Conservation (phyloP, 2,113 vertebrate species). For the Copsychus sechellarum region DNA sequence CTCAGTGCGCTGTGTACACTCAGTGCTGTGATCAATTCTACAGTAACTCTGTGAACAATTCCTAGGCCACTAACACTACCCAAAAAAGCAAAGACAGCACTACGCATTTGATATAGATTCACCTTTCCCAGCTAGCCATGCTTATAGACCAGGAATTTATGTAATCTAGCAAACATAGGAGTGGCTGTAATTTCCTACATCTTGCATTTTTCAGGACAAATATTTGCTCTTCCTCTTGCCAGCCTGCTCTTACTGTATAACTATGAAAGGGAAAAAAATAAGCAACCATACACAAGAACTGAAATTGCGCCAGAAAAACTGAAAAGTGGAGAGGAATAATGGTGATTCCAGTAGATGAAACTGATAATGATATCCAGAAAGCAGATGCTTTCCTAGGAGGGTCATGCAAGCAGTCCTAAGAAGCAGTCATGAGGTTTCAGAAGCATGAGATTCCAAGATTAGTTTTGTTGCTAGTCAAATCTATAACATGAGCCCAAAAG, state of each 20-base stretch:
- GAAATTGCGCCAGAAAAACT: not conserved
- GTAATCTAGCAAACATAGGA: conserved; percentile 2
- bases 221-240: conserved; percentile 37
- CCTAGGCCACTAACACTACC: not conserved
- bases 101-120: conserved; percentile 7
- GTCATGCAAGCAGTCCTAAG: not conserved
- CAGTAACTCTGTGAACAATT: not conserved
- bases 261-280: conserved; percentile 36
- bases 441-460: not conserved
- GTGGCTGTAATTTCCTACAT: conserved; percentile 33
- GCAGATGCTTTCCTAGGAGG: not conserved
- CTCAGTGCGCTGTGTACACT: not conserved
- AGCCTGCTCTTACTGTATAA: conserved; percentile 34
- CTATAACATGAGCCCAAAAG: not conserved
- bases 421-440: not conserved
- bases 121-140: conserved; percentile 43
- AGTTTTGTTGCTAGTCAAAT: not conserved
- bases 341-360: not conserved
- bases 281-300: conserved; percentile 31
- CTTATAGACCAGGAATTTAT: conserved; percentile 46
- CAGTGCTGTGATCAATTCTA: not conserved
- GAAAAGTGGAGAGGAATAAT: not conserved
- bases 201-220: conserved; percentile 36
- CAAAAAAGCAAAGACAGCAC: conserved; percentile 15
- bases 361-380: not conserved